A percentile compares a stretch with the other conserved stretches of the same genome.
Evolutionary conservation across 1,140 invertebrate genomes (phyloP).

Genomic region (Druon quercuslanigerum): DNA sequence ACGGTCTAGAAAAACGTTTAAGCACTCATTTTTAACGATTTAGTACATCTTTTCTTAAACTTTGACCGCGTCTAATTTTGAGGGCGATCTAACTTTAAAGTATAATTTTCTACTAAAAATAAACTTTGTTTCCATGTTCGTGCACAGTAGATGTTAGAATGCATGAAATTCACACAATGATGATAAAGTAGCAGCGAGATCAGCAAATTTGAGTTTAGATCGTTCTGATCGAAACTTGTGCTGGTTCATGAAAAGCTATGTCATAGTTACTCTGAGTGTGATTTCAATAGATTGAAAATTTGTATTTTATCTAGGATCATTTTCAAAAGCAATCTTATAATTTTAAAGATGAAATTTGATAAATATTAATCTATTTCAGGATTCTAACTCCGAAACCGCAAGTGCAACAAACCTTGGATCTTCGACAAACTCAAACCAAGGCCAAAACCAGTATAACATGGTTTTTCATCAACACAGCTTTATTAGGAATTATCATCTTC

Average conservation of each 20-base stretch:
- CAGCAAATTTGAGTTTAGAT: slow-evolving; percentile 8
- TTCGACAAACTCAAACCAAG: slow-evolving; percentile 60
- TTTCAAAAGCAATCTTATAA: neutral
- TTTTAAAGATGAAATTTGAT: neutral
- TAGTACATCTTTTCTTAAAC: too few species aligned
- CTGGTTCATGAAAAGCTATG: slow-evolving; percentile 3
- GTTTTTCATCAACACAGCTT: slow-evolving; percentile 62
- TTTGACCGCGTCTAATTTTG: too few species aligned
- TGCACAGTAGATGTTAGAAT: neutral
- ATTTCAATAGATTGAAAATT: neutral
- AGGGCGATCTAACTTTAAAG: too few species aligned
- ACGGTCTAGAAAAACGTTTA: too few species aligned
- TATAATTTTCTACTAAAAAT: too few species aligned
- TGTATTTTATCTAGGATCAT: neutral
- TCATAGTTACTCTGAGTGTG: slow-evolving; percentile 24
- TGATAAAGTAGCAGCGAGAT: slow-evolving; percentile 23
- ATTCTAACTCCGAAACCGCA: slow-evolving; percentile 66
- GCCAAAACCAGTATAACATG: slow-evolving; percentile 63
- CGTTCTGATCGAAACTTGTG: slow-evolving; percentile 7
- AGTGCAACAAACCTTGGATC: slow-evolving; percentile 63
- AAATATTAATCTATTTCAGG: slow-evolving; percentile 46
- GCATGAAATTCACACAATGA: neutral
- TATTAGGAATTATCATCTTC: slow-evolving; percentile 60
- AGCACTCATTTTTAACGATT: too few species aligned
- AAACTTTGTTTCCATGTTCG: too few species aligned